phyloP scores from a whole-genome alignment of 2,888 invertebrate species.

The Cybosia mesomella region DNA sequence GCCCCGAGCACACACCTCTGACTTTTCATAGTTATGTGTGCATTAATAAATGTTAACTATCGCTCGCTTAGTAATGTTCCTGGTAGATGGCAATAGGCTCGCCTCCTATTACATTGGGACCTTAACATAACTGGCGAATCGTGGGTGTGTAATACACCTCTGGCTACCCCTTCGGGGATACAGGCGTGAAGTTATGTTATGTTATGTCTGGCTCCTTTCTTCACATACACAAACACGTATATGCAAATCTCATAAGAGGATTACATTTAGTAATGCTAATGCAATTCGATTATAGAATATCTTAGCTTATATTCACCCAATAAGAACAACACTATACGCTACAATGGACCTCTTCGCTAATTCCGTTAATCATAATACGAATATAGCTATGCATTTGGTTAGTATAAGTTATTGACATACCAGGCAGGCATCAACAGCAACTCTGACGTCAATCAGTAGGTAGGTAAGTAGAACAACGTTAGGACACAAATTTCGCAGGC shows the following conservation, averaged over 20 bases:
- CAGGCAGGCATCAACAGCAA: constrained; percentile 18
- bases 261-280: constrained; percentile 9
- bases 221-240: not conserved
- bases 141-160: too few species aligned
- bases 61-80: too few species aligned
- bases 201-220: too few species aligned
- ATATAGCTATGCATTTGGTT: constrained; percentile 11
- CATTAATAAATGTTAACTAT: too few species aligned
- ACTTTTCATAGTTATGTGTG: too few species aligned
- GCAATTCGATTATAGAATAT: constrained; percentile 2
- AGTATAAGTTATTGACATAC: constrained; percentile 10
- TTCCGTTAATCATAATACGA: constrained; percentile 10
- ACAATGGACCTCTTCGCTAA: constrained; percentile 9
- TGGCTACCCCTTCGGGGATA: too few species aligned
- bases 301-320: constrained; percentile 17
- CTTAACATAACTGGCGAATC: too few species aligned
- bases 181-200: too few species aligned
- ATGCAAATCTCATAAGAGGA: constrained; percentile 8
- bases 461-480: constrained; percentile 2
- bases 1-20: too few species aligned
- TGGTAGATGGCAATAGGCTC: too few species aligned
- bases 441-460: constrained; percentile 22
- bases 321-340: constrained; percentile 18
- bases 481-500: constrained; percentile 29
- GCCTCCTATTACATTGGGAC: too few species aligned